Evolutionary conservation across 1,140 invertebrate species (phyloP).

Genomic region (Anadara kagoshimensis): DNA sequence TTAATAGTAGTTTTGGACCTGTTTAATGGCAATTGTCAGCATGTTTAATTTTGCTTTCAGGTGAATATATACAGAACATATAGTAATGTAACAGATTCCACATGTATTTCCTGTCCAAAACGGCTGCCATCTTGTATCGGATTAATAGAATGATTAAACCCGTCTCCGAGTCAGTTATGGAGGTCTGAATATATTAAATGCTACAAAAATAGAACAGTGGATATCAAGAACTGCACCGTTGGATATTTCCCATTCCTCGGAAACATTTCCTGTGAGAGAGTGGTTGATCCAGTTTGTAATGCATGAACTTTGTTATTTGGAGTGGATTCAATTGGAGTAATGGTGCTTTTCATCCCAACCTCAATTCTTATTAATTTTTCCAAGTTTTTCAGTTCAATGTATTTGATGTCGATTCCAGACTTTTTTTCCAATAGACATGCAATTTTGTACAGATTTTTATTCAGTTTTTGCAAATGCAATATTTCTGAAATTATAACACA

Average conservation of each 20-base stretch:
- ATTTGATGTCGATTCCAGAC: too few species aligned
- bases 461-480: too few species aligned
- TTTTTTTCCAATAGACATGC: too few species aligned
- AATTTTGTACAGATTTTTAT: too few species aligned
- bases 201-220: slow-evolving; percentile 22
- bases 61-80: slow-evolving; percentile 27
- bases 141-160: slow-evolving; percentile 12
- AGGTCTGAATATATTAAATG: slow-evolving; percentile 12
- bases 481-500: too few species aligned
- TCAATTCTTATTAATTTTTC: too few species aligned
- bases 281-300: slow-evolving; percentile 45
- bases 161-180: slow-evolving; percentile 16
- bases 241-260: slow-evolving; percentile 29
- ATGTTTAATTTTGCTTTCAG: background rate
- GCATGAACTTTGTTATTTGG: background rate
- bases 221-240: slow-evolving; percentile 26
- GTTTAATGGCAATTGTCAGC: background rate
- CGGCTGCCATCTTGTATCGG: slow-evolving; percentile 26
- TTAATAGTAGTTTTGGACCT: background rate
- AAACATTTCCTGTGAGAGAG: slow-evolving; percentile 38
- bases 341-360: too few species aligned
- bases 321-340: too few species aligned
- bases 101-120: slow-evolving; percentile 22
- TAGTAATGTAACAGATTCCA: slow-evolving; percentile 16
- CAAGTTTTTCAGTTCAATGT: too few species aligned